Evolutionary conservation across 2,113 vertebrate species (phyloP).

Genomic region (Actenoides hombroni): DNA sequence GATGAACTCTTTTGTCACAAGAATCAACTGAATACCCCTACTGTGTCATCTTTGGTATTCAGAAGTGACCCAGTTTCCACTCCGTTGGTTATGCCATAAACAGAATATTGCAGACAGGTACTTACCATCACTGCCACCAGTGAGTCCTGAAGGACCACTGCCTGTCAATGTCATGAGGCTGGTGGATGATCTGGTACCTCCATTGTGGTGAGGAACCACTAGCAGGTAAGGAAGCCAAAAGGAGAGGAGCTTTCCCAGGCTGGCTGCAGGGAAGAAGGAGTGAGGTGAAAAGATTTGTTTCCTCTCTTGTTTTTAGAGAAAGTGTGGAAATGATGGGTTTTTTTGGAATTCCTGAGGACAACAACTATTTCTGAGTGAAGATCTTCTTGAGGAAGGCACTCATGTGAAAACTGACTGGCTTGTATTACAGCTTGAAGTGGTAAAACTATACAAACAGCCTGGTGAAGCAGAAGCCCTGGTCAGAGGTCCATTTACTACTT

Average conservation of each 20-base stretch:
- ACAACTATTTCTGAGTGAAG: neutral
- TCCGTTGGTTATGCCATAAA: neutral
- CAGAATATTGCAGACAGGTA: neutral
- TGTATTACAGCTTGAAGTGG: neutral
- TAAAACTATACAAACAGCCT: neutral
- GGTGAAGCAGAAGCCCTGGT: neutral
- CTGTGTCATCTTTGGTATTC: neutral
- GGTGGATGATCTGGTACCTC: neutral
- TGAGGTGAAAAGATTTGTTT: neutral
- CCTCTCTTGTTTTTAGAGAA: neutral
- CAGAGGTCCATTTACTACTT: neutral
- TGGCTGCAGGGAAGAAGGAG: neutral
- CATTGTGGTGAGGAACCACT: rapidly evolving
- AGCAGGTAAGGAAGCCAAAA: neutral
- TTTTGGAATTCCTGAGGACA: neutral
- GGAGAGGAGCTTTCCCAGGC: rapidly evolving
- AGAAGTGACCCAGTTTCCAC: neutral
- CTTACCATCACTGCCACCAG: neutral
- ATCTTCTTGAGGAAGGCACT: neutral
- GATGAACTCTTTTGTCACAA: neutral
- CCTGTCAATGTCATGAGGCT: neutral
- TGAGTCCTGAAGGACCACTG: neutral
- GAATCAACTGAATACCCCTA: neutral
- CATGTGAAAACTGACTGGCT: neutral
- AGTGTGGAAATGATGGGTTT: neutral